phyloP scores from a whole-genome alignment of 2,888 invertebrate species.

The Eudemis profundana region DNA sequence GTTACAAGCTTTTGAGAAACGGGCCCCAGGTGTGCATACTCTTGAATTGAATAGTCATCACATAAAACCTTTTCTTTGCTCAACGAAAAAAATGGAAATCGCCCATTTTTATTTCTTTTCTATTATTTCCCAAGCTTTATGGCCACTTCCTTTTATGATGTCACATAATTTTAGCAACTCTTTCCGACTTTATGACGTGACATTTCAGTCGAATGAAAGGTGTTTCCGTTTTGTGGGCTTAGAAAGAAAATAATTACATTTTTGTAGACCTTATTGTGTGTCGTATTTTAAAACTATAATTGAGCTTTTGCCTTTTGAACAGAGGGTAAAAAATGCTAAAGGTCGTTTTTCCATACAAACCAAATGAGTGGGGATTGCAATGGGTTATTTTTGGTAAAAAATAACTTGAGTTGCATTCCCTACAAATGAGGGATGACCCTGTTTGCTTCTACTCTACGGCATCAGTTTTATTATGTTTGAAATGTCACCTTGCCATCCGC shows the following conservation, averaged over 20 bases:
- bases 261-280: neutral
- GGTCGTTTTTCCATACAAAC: no score
- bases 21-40: slow-evolving; percentile 14
- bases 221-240: neutral
- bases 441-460: no score
- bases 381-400: no score
- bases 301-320: neutral
- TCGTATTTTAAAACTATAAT: neutral
- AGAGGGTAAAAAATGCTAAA: no score
- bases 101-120: slow-evolving; percentile 21
- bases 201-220: slow-evolving; percentile 10
- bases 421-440: no score
- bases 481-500: no score
- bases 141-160: slow-evolving; percentile 18
- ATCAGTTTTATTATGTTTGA: no score
- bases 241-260: neutral
- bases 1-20: no score
- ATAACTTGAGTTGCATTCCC: no score
- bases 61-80: slow-evolving; percentile 14
- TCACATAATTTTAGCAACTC: slow-evolving; percentile 28
- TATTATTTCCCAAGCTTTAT: slow-evolving; percentile 20
- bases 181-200: slow-evolving; percentile 13
- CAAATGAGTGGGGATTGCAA: no score
- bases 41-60: neutral
- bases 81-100: slow-evolving; percentile 21